Conservation (phyloP, 2,113 vertebrate genomes). For the Brachirus orientalis region DNA sequence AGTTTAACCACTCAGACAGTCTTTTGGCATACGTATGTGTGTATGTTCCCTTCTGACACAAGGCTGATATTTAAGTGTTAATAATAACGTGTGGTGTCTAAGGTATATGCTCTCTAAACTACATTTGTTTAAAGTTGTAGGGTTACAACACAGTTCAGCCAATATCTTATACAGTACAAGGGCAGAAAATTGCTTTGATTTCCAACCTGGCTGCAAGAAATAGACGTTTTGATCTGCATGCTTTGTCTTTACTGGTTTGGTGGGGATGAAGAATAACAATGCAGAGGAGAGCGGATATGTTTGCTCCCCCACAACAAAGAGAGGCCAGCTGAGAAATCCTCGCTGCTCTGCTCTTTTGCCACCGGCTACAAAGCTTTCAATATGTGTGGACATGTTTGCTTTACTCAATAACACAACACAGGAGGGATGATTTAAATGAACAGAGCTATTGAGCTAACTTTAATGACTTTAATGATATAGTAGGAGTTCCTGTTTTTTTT, state of each 20-base stretch:
- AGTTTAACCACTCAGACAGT: no score
- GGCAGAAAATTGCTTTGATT: conserved; percentile 1
- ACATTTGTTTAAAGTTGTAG: not conserved
- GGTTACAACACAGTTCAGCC: conserved; percentile 17
- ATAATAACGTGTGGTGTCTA: no score
- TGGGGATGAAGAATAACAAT: conserved; percentile 53
- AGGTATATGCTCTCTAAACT: not conserved
- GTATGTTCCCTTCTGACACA: no score
- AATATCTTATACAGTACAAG: conserved; percentile 13
- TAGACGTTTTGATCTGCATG: conserved; percentile 46
- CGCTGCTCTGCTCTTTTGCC: conserved; percentile 24
- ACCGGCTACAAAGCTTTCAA: conserved; percentile 27
- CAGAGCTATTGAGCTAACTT: not conserved
- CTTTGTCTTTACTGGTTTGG: conserved; percentile 50
- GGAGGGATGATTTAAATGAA: conserved; percentile 21
- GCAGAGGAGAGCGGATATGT: conserved; percentile 48
- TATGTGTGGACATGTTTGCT: conserved; percentile 13
- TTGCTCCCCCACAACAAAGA: conserved; percentile 48
- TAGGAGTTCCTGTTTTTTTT: no score
- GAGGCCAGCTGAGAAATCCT: conserved; percentile 32
- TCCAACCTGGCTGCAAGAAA: conserved; percentile 33
- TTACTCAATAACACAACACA: conserved; percentile 17
- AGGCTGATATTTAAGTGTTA: no score
- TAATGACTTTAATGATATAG: no score
- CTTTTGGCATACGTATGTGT: no score